phyloP scores from a whole-genome alignment of 2,888 invertebrate species.

The Amiota minor region DNA sequence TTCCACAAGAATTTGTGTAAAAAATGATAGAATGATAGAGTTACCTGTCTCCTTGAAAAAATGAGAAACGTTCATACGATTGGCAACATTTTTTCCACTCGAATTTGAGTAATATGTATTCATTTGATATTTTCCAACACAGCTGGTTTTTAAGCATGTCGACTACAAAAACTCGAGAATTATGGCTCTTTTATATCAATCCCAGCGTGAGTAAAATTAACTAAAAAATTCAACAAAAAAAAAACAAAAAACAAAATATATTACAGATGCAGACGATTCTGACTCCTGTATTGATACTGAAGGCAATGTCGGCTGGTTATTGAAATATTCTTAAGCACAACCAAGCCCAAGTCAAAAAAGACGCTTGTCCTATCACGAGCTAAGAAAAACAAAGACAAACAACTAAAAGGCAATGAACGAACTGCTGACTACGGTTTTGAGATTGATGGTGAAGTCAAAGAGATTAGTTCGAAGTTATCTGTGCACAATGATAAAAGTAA shows the following conservation, averaged over 20 bases:
- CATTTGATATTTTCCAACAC: no score
- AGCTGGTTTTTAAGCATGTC: no score
- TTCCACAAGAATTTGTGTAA: no score
- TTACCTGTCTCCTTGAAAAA: no score
- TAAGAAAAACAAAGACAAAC: slow-evolving; percentile 77
- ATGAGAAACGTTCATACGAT: no score
- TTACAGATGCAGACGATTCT: slow-evolving; percentile 28
- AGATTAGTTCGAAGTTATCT: slow-evolving; percentile 50
- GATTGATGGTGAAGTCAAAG: slow-evolving; percentile 77
- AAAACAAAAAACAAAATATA: background rate
- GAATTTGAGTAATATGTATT: no score
- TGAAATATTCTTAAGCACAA: slow-evolving; percentile 83
- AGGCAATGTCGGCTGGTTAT: slow-evolving; percentile 85
- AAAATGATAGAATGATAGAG: no score
- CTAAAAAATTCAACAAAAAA: background rate
- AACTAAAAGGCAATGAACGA: slow-evolving; percentile 71
- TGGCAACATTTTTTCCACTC: no score
- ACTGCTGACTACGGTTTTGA: slow-evolving; percentile 78
- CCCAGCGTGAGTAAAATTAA: slow-evolving; percentile 3
- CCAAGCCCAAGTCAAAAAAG: slow-evolving; percentile 84
- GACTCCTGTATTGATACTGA: slow-evolving; percentile 42
- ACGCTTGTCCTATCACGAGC: slow-evolving; percentile 85
- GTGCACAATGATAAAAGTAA: slow-evolving; percentile 50
- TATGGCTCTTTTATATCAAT: no score
- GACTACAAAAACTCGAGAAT: no score